phyloP scores from a whole-genome alignment of 2,888 invertebrate genomes.

The Gryllus longicercus region DNA sequence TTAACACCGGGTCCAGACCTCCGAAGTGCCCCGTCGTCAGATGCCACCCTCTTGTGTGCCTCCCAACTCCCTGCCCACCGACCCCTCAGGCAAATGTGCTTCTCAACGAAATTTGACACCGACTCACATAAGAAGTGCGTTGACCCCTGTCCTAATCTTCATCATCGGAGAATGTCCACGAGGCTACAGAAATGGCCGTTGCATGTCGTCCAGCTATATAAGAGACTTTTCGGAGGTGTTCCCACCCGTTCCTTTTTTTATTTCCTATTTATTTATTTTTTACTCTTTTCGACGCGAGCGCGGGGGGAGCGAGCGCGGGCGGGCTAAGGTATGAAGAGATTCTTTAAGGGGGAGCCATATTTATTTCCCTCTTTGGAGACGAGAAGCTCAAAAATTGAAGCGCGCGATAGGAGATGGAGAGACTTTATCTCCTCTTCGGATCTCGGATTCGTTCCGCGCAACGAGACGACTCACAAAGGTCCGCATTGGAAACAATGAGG shows the following conservation, averaged over 20 bases:
- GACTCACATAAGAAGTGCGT: not conserved
- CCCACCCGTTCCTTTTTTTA: not conserved
- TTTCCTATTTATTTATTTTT: not conserved
- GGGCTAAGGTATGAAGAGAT: too few species aligned
- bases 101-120: not conserved
- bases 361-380: constrained; percentile 17
- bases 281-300: not conserved
- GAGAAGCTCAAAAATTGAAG: not conserved
- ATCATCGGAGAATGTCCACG: not conserved
- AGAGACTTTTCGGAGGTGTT: not conserved
- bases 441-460: not conserved
- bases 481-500: too few species aligned
- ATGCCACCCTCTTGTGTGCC: too few species aligned
- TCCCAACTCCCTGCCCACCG: not conserved
- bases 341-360: not conserved
- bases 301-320: too few species aligned
- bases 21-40: too few species aligned
- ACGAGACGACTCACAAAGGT: not conserved
- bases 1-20: not conserved
- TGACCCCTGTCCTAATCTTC: not conserved
- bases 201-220: not conserved
- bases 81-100: not conserved
- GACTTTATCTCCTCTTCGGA: not conserved
- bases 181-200: not conserved
- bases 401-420: not conserved